Evolutionary conservation across 2,113 vertebrate genomes (phyloP).

Genomic region (Bos javanicus): DNA sequence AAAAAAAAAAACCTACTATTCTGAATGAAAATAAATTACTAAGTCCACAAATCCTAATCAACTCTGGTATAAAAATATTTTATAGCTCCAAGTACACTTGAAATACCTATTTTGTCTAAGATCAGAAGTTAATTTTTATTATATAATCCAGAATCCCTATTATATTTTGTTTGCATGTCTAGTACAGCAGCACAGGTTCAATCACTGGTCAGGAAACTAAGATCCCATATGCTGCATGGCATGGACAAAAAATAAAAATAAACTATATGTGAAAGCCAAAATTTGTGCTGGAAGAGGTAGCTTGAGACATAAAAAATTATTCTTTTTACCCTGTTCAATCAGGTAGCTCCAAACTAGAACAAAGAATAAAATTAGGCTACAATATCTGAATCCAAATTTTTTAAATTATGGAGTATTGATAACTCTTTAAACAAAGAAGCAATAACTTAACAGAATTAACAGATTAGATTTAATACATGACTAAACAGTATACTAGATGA

Average conservation of each 20-base stretch:
- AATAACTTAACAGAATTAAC: not conserved
- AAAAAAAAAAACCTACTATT: not conserved
- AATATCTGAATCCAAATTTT: slow-evolving; percentile 5
- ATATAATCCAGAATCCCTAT: not conserved
- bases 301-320: slow-evolving; percentile 24
- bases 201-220: not conserved
- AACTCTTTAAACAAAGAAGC: not conserved
- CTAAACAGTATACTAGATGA: slow-evolving; percentile 31
- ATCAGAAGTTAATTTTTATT: slow-evolving; percentile 5
- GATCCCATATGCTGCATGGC: not conserved
- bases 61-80: not conserved
- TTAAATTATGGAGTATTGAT: not conserved
- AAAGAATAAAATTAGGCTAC: not conserved
- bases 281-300: not conserved
- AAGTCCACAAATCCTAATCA: not conserved
- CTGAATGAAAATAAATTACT: not conserved
- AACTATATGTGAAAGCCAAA: slow-evolving; percentile 42
- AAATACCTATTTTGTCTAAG: not conserved
- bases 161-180: not conserved
- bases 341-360: slow-evolving; percentile 4
- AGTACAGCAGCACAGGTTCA: not conserved
- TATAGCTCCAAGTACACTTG: not conserved
- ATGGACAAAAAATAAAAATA: not conserved
- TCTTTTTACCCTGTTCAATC: not conserved
- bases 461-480: slow-evolving; percentile 19